Conservation (phyloP, 2,888 invertebrate genomes). For the Epinotia ramella region DNA sequence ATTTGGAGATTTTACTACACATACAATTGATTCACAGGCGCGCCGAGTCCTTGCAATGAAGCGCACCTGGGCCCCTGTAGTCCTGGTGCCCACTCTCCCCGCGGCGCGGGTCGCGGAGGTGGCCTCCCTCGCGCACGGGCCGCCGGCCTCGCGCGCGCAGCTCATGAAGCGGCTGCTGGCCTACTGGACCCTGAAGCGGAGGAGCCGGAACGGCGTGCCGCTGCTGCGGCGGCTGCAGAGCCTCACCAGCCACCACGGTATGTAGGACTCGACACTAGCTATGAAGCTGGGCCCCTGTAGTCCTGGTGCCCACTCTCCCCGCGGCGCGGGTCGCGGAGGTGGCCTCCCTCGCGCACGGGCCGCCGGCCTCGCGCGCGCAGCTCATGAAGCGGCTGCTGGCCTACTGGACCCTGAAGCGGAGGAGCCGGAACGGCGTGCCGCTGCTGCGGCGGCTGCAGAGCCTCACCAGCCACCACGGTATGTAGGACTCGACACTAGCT, state of each 20-base stretch:
- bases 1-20: no score
- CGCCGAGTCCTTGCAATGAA: conserved; percentile 95
- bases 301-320: conserved; percentile 95
- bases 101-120: conserved; percentile 95
- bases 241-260: conserved; percentile 69
- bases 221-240: conserved; percentile 88
- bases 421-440: conserved; percentile 98
- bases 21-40: conserved; percentile 73
- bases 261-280: conserved; percentile 80
- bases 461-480: conserved; percentile 69
- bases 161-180: conserved; percentile 96
- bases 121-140: conserved; percentile 55
- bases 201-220: conserved; percentile 98
- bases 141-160: conserved; percentile 89
- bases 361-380: conserved; percentile 89
- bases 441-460: conserved; percentile 88
- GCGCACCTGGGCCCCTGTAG: conserved; percentile 95
- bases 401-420: conserved; percentile 98
- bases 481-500: conserved; percentile 80
- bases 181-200: conserved; percentile 98
- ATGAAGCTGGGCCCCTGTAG: conserved; percentile 96
- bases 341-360: conserved; percentile 55
- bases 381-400: conserved; percentile 96
- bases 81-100: conserved; percentile 97
- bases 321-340: conserved; percentile 95